Percentiles rank a stretch among this genome's conserved stretches.
Evolutionary conservation across 2,113 vertebrate species (phyloP).

Genomic region (Desmodus rotundus): DNA sequence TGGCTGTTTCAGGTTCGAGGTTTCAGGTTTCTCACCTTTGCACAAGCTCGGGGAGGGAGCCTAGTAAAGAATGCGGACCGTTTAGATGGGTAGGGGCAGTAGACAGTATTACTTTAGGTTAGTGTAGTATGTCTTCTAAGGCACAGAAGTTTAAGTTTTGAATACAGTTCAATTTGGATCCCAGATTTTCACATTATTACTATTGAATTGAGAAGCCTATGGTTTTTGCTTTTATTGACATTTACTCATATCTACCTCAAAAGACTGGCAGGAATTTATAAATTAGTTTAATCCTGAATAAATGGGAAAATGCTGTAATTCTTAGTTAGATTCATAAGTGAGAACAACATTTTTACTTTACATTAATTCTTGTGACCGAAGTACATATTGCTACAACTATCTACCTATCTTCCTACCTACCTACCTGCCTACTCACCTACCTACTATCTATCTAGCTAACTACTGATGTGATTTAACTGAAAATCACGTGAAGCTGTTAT

Average conservation of each 20-base stretch:
- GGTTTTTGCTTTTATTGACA: background rate
- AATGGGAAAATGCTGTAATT: background rate
- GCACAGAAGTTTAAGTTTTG: background rate
- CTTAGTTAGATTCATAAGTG: background rate
- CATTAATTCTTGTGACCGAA: background rate
- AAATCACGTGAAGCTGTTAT: background rate
- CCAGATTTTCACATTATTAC: background rate
- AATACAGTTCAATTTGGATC: background rate
- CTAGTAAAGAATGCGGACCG: background rate
- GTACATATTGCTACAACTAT: background rate
- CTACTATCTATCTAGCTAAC: background rate
- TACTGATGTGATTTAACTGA: background rate
- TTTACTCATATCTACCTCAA: background rate
- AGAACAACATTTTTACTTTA: background rate
- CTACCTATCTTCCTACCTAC: background rate
- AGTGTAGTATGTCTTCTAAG: background rate
- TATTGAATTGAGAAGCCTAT: background rate
- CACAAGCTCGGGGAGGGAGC: background rate
- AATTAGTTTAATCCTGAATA: background rate
- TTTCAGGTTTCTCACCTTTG: background rate
- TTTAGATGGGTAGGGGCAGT: background rate
- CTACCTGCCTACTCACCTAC: background rate
- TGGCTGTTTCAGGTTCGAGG: background rate
- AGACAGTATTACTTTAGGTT: background rate
- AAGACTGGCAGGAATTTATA: background rate